A percentile compares a stretch with the other conserved stretches of the same genome.
phyloP scores from a whole-genome alignment of 1,140 invertebrate species.

The Eueides isabella region DNA sequence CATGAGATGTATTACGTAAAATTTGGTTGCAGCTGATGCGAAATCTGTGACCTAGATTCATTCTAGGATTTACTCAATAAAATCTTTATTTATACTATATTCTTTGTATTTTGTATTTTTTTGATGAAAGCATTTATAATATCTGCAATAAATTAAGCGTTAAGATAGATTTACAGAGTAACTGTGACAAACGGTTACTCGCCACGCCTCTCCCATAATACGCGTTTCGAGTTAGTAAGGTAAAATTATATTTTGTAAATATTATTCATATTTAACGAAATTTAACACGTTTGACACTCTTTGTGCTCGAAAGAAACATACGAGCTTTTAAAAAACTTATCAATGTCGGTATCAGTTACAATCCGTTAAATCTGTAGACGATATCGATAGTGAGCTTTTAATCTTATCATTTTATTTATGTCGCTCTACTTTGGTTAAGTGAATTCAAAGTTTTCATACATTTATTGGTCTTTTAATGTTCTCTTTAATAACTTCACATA shows the following conservation, averaged over 20 bases:
- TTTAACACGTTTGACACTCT: conserved; percentile 7
- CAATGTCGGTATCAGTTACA: conserved; percentile 4
- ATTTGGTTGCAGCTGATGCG: conserved; percentile 29
- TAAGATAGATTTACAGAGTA: not conserved
- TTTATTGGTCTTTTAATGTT: conserved; percentile 3
- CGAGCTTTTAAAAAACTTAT: not conserved
- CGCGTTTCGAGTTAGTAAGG: not conserved
- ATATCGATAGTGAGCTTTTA: not conserved
- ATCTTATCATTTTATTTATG: conserved; percentile 1
- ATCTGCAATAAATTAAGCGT: not conserved
- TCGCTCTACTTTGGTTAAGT: not conserved
- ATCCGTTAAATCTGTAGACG: not conserved
- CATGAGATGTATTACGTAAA: conserved; percentile 32
- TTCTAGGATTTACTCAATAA: conserved; percentile 28
- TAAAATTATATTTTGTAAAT: conserved; percentile 6
- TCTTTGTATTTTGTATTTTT: not conserved
- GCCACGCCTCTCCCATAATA: not conserved
- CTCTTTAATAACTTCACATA: not conserved
- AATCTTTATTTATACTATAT: not conserved
- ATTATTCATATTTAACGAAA: not conserved
- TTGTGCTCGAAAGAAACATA: not conserved
- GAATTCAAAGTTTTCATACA: not conserved
- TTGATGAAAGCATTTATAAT: not conserved
- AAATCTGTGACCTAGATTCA: conserved; percentile 33
- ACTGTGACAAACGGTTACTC: not conserved